Conservation (phyloP, 2,797 vertebrate genomes). For the Anguilla obscura region DNA sequence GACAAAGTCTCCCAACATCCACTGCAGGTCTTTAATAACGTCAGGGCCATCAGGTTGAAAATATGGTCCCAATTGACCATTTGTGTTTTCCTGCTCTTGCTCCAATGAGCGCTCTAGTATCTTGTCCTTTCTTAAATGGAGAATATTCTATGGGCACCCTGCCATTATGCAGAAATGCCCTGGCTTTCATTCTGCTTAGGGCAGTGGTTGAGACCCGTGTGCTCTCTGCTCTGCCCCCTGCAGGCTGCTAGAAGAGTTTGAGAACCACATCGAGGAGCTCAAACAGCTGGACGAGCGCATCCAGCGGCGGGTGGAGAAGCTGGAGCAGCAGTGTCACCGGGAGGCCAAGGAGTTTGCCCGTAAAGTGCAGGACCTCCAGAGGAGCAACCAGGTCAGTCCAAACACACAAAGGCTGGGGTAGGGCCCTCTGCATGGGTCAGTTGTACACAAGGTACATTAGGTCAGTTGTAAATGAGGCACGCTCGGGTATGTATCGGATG, state of each 20-base stretch:
- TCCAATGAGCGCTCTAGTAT: background rate
- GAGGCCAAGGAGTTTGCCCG: conserved; percentile 98
- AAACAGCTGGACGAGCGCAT: conserved; percentile 97
- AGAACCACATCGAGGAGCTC: conserved; percentile 96
- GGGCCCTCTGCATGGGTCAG: background rate
- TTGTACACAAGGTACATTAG: background rate
- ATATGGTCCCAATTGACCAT: background rate
- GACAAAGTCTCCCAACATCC: background rate
- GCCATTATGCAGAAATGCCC: background rate
- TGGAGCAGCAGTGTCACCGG: conserved; percentile 96
- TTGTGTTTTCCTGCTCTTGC: background rate
- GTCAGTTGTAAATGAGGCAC: background rate
- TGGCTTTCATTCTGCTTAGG: background rate
- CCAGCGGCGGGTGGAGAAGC: conserved; percentile 94
- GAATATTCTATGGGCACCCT: background rate
- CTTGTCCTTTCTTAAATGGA: background rate
- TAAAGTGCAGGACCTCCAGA: conserved; percentile 97
- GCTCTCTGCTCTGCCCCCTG: conserved; percentile 31
- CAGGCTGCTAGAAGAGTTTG: conserved; percentile 95
- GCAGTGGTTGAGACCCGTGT: background rate
- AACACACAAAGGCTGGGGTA: background rate
- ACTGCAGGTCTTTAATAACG: background rate
- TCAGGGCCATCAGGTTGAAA: background rate
- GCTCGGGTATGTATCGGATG: background rate
- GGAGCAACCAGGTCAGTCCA: conserved; percentile 94